Conservation (phyloP, 2,113 vertebrate species). For the Cyprinodon tularosa region DNA sequence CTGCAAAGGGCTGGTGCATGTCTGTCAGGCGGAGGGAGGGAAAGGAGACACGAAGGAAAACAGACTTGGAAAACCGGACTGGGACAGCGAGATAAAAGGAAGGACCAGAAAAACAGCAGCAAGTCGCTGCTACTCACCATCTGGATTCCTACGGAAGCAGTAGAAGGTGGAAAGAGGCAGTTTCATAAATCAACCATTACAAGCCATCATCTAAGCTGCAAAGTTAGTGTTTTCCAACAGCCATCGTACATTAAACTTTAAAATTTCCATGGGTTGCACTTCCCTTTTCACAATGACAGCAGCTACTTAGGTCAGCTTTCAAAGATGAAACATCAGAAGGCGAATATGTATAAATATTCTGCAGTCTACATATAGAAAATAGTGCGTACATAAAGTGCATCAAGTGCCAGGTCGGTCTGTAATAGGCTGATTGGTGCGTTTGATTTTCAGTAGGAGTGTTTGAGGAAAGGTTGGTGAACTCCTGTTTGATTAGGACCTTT, state of each 20-base stretch:
- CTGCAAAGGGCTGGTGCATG: conserved; percentile 67
- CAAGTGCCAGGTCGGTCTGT: too few species aligned
- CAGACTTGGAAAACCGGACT: neutral
- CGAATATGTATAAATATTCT: too few species aligned
- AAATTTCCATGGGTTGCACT: neutral
- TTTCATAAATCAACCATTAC: neutral
- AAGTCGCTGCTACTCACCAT: neutral
- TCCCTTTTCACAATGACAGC: neutral
- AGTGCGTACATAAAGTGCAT: too few species aligned
- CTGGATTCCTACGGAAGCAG: neutral
- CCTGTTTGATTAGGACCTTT: too few species aligned
- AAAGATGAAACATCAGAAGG: neutral
- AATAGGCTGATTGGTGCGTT: too few species aligned
- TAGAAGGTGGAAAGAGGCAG: neutral
- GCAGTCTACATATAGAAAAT: too few species aligned
- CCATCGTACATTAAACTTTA: neutral
- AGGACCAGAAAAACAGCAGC: neutral
- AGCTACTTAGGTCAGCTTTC: neutral
- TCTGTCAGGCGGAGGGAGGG: conserved; percentile 55
- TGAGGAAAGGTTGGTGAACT: too few species aligned
- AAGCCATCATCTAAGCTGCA: neutral
- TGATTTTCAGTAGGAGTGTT: too few species aligned
- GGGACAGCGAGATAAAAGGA: conserved; percentile 19
- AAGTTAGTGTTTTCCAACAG: neutral
- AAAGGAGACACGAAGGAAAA: neutral